phyloP scores from a whole-genome alignment of 2,888 invertebrate species.

The Andrena minutula region DNA sequence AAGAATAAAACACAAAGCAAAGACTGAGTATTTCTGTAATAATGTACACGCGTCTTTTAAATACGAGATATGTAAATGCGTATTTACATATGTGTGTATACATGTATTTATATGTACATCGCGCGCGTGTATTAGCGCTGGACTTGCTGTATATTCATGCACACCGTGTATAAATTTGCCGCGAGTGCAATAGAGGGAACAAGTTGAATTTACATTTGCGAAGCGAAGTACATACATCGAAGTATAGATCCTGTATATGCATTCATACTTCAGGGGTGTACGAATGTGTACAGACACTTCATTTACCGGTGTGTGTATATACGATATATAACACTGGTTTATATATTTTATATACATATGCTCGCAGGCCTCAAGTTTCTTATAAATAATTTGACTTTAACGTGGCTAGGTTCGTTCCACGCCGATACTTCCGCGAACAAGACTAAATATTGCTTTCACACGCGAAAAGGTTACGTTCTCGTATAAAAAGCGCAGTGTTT shows the following conservation, averaged over 20 bases:
- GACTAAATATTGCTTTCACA: constrained; percentile 38
- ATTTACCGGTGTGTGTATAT: constrained; percentile 41
- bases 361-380: constrained; percentile 52
- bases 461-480: constrained; percentile 17
- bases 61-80: constrained; percentile 55
- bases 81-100: constrained; percentile 67
- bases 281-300: constrained; percentile 48
- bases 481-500: constrained; percentile 25
- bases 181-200: constrained; percentile 46
- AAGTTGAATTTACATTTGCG: constrained; percentile 34
- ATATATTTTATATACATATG: constrained; percentile 17
- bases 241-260: constrained; percentile 18
- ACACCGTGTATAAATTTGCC: constrained; percentile 45
- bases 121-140: constrained; percentile 29
- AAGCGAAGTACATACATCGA: constrained; percentile 42
- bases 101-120: constrained; percentile 58
- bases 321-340: neutral
- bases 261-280: constrained; percentile 23
- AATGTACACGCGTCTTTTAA: constrained; percentile 56
- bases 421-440: constrained; percentile 43
- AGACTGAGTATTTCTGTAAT: constrained; percentile 69
- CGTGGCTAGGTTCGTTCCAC: constrained; percentile 49
- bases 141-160: constrained; percentile 47
- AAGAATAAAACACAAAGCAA: constrained; percentile 48
- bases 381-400: constrained; percentile 40